Evolutionary conservation across 2,797 vertebrate species (phyloP).

Genomic region (Myripristis jacobus): DNA sequence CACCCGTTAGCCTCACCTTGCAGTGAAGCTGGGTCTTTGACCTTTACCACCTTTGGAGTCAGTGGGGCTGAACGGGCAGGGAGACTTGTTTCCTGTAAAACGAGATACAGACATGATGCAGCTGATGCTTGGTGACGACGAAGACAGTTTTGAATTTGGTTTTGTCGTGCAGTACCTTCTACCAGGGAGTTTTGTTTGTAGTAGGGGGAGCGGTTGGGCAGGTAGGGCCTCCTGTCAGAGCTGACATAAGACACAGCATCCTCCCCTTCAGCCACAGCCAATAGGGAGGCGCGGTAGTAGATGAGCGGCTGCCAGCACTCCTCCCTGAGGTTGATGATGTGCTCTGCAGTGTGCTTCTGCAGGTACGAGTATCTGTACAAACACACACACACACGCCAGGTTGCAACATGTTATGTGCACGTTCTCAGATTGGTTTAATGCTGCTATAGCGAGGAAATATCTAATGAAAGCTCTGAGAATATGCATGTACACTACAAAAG

Average conservation of each 20-base stretch:
- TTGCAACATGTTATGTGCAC: not conserved
- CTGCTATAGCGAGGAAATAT: too few relatives aligned
- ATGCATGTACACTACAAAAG: too few relatives aligned
- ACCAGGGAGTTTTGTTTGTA: constrained; percentile 58
- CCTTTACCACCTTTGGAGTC: constrained; percentile 66
- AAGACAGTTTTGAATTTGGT: not conserved
- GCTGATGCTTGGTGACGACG: not conserved
- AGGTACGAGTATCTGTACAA: constrained; percentile 85
- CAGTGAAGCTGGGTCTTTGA: constrained; percentile 56
- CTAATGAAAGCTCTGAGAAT: too few relatives aligned
- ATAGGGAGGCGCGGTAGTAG: constrained; percentile 88
- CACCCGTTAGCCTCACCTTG: constrained; percentile 53
- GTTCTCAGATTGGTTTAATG: not conserved
- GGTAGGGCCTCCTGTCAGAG: constrained; percentile 78
- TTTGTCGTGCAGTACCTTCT: constrained; percentile 67
- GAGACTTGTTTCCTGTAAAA: constrained; percentile 71
- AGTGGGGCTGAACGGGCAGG: constrained; percentile 36
- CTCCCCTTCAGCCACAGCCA: constrained; percentile 85
- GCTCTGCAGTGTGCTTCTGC: constrained; percentile 85
- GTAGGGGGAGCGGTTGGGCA: constrained; percentile 62
- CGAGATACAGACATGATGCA: not conserved
- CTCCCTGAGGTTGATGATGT: constrained; percentile 80
- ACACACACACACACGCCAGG: constrained; percentile 1
- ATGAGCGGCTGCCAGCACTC: constrained; percentile 88
- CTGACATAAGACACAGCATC: constrained; percentile 83